phyloP scores from a whole-genome alignment of 2,797 vertebrate genomes.

The Melanotaenia nigrans region DNA sequence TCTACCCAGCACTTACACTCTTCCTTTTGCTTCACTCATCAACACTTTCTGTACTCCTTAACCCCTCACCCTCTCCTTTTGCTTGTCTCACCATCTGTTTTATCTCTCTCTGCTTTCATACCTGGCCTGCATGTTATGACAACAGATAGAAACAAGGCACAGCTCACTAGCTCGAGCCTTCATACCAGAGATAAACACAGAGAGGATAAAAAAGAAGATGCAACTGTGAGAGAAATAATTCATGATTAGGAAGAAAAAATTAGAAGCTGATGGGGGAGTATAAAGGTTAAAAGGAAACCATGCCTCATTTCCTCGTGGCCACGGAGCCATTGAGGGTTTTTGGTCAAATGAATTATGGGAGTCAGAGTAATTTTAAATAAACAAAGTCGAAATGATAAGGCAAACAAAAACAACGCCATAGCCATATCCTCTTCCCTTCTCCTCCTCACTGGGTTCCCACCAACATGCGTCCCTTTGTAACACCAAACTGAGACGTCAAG shows the following conservation, averaged over 20 bases:
- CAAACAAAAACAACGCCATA: slow-evolving; percentile 52
- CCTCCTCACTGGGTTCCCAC: slow-evolving; percentile 40
- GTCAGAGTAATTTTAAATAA: slow-evolving; percentile 50
- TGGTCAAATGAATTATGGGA: slow-evolving; percentile 29
- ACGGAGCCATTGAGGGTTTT: slow-evolving; percentile 13
- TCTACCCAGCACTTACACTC: neutral
- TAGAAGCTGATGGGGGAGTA: slow-evolving; percentile 1
- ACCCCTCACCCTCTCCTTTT: slow-evolving; percentile 32
- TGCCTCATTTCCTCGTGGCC: slow-evolving; percentile 31
- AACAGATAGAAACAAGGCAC: slow-evolving; percentile 46
- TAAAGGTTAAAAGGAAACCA: slow-evolving; percentile 58
- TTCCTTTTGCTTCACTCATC: slow-evolving; percentile 36
- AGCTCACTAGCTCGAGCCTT: neutral
- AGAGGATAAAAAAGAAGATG: neutral
- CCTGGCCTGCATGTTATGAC: slow-evolving; percentile 30
- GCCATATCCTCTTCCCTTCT: slow-evolving; percentile 35
- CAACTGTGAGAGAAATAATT: slow-evolving; percentile 8
- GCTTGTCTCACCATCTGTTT: slow-evolving; percentile 44
- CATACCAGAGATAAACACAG: neutral
- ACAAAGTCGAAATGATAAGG: slow-evolving; percentile 44
- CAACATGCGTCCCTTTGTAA: slow-evolving; percentile 22
- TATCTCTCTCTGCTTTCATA: slow-evolving; percentile 18
- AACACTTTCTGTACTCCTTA: slow-evolving; percentile 28
- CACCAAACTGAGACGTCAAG: slow-evolving; percentile 31
- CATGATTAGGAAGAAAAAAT: slow-evolving; percentile 5